Conservation (phyloP, 2,797 vertebrate species). For the Artibeus lituratus region DNA sequence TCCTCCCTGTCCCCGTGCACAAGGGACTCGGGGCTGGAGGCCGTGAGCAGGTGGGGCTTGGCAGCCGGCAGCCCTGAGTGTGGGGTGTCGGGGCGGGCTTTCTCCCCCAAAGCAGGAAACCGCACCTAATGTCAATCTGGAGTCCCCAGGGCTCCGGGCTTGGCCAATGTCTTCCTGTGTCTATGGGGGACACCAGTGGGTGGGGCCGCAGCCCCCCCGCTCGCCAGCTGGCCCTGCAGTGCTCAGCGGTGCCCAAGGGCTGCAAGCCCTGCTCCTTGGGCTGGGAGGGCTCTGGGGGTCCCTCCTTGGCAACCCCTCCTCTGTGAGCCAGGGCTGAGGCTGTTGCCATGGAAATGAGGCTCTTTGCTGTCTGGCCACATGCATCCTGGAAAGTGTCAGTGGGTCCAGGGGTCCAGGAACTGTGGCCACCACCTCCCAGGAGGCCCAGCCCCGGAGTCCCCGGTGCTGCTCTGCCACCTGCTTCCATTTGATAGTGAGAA, state of each 20-base stretch:
- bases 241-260: neutral
- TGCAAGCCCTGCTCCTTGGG: neutral
- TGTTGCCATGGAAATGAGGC: neutral
- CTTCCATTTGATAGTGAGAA: rapidly evolving
- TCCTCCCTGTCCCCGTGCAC: neutral
- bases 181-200: neutral
- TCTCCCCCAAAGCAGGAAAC: neutral
- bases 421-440: neutral
- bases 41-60: rapidly evolving
- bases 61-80: neutral
- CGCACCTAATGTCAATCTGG: neutral
- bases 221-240: neutral
- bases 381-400: neutral
- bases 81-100: neutral
- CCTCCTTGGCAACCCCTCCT: neutral
- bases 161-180: neutral
- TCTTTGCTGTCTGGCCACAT: neutral
- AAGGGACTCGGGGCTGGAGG: neutral
- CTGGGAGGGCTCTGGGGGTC: neutral
- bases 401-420: neutral
- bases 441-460: neutral
- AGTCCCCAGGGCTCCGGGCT: neutral
- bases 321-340: neutral
- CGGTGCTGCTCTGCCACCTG: neutral
- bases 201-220: neutral